phyloP scores from a whole-genome alignment of 2,888 invertebrate species.

The Vanessa cardui region DNA sequence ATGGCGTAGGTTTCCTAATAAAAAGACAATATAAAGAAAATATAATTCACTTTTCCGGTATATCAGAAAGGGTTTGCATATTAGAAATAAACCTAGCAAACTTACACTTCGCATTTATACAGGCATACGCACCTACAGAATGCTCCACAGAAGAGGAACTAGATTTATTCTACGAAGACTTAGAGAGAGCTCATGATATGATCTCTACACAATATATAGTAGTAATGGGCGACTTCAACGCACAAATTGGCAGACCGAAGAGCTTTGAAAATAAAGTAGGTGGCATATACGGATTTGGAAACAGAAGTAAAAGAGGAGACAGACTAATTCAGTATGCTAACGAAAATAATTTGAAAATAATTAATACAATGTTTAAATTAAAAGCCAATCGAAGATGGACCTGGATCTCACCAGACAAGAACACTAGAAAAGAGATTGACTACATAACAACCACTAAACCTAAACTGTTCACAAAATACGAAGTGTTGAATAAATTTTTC shows the following conservation, averaged over 20 bases:
- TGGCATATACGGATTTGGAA: constrained; percentile 33
- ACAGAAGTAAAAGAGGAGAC: constrained; percentile 29
- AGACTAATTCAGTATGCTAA: constrained; percentile 38
- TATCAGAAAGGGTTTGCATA: constrained; percentile 43
- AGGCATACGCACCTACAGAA: constrained; percentile 40
- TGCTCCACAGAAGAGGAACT: constrained; percentile 40
- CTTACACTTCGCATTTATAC: constrained; percentile 34
- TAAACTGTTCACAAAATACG: constrained; percentile 6
- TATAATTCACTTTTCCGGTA: constrained; percentile 40
- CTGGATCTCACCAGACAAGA: constrained; percentile 35
- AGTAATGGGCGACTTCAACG: constrained; percentile 40
- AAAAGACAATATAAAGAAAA: constrained; percentile 39
- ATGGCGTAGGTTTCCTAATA: constrained; percentile 42
- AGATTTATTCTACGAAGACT: constrained; percentile 36
- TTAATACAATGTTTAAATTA: constrained; percentile 35
- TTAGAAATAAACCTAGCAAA: constrained; percentile 40
- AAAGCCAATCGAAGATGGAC: constrained; percentile 34
- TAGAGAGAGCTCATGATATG: constrained; percentile 30
- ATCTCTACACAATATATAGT: constrained; percentile 30
- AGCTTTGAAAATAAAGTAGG: constrained; percentile 22
- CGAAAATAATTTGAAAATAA: constrained; percentile 38
- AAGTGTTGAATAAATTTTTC: constrained; percentile 11
- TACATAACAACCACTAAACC: constrained; percentile 20
- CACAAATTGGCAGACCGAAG: constrained; percentile 34
- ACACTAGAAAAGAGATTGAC: constrained; percentile 12